phyloP scores from a whole-genome alignment of 2,113 vertebrate species.

The Xiphophorus couchianus region DNA sequence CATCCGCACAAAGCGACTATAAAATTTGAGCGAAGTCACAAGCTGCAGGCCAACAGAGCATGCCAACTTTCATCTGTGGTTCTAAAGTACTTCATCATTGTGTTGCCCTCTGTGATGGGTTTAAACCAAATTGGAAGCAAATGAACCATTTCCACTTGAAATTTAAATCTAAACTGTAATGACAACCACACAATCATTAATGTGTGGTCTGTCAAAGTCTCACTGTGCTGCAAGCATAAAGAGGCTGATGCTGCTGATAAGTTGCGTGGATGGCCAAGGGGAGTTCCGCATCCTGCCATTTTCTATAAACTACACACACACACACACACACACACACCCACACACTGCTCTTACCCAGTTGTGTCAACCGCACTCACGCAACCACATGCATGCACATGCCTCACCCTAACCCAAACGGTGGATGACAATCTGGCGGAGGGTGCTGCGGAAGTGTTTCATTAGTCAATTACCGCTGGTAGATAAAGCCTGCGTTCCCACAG shows the following conservation, averaged over 20 bases:
- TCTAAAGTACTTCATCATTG: neutral
- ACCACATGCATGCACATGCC: conserved; percentile 34
- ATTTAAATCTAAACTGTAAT: conserved; percentile 50
- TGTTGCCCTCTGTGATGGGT: neutral
- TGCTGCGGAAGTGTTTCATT: conserved; percentile 83
- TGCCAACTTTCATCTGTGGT: neutral
- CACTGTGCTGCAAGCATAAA: conserved; percentile 47
- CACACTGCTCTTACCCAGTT: conserved; percentile 41
- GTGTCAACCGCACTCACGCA: conserved; percentile 41
- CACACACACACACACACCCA: conserved; percentile 28
- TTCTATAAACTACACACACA: conserved; percentile 60
- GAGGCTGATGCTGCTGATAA: conserved; percentile 70
- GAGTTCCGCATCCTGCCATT: conserved; percentile 80
- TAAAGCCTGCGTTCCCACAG: conserved; percentile 81
- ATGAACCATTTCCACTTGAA: conserved; percentile 49
- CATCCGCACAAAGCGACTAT: conserved; percentile 32
- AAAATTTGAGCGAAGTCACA: conserved; percentile 24
- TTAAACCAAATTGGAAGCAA: conserved; percentile 32
- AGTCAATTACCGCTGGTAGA: conserved; percentile 79
- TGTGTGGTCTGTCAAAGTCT: conserved; percentile 65
- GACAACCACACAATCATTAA: conserved; percentile 47
- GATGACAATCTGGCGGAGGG: conserved; percentile 68
- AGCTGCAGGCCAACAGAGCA: neutral
- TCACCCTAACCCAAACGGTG: conserved; percentile 56
- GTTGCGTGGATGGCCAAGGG: conserved; percentile 67